Evolutionary conservation across 2,113 vertebrate genomes (phyloP).

Genomic region (Sinocyclocheilus rhinocerous): DNA sequence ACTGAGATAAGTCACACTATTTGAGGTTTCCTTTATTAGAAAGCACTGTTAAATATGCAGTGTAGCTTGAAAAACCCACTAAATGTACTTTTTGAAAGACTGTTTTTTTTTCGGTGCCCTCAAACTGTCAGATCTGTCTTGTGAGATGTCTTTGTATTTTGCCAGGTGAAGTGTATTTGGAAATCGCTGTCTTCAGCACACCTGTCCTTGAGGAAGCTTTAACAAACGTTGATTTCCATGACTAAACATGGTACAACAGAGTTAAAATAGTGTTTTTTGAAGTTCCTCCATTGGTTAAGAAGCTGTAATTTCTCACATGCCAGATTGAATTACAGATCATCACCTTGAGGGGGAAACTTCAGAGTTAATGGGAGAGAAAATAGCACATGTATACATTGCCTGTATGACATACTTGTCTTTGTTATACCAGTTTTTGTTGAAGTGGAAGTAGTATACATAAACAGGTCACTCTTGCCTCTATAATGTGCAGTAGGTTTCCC

Average conservation of each 20-base stretch:
- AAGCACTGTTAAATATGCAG: background rate
- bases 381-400: constrained; percentile 1
- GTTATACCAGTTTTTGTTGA: constrained; percentile 4
- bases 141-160: constrained; percentile 33
- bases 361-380: background rate
- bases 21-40: background rate
- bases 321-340: constrained; percentile 5
- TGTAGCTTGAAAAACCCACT: background rate
- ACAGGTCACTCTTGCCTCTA: background rate
- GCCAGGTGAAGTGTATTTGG: constrained; percentile 20
- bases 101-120: background rate
- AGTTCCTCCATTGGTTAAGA: background rate
- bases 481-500: background rate
- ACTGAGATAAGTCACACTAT: background rate
- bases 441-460: background rate
- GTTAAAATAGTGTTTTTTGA: background rate
- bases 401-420: constrained; percentile 2
- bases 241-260: constrained; percentile 28
- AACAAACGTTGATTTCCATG: background rate
- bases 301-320: constrained; percentile 7
- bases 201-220: constrained; percentile 7
- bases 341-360: constrained; percentile 3
- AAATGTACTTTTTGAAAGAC: background rate
- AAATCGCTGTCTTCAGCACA: constrained; percentile 14
- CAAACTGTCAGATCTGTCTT: constrained; percentile 30